phyloP scores from a whole-genome alignment of 2,888 invertebrate species.

The Lucinisca nassula region DNA sequence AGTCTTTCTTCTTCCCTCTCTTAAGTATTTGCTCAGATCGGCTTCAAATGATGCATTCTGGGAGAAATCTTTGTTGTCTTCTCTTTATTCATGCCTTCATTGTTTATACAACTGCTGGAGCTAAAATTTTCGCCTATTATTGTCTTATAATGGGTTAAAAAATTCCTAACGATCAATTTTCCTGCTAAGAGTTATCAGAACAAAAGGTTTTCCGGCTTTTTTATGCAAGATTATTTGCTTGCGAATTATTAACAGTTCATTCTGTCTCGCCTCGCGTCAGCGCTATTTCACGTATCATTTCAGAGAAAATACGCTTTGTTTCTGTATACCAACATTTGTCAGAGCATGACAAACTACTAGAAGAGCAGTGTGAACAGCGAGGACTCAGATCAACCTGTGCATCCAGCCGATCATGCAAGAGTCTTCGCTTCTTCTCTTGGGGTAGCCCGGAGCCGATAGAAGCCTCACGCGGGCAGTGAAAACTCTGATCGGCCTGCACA shows the following conservation, averaged over 20 bases:
- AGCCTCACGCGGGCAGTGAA: too few relatives aligned
- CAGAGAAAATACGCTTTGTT: neutral
- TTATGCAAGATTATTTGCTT: neutral
- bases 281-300: constrained; percentile 3
- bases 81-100: constrained; percentile 20
- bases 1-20: neutral
- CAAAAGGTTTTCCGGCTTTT: neutral
- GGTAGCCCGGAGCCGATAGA: too few relatives aligned
- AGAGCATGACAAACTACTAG: too few relatives aligned
- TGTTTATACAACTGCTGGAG: constrained; percentile 69
- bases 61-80: neutral
- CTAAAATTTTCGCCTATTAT: constrained; percentile 47
- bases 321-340: neutral
- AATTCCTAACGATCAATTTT: constrained; percentile 1
- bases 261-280: neutral
- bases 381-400: too few relatives aligned
- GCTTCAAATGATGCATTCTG: neutral
- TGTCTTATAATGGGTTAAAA: constrained; percentile 55
- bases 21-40: neutral
- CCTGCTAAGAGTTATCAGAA: constrained; percentile 4
- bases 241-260: neutral
- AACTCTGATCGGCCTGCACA: too few relatives aligned
- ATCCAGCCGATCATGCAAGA: too few relatives aligned
- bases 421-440: too few relatives aligned
- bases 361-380: too few relatives aligned